Base-by-base conservation (phyloP, 2,888 invertebrate species). In the Drosophila formosana region DNA sequence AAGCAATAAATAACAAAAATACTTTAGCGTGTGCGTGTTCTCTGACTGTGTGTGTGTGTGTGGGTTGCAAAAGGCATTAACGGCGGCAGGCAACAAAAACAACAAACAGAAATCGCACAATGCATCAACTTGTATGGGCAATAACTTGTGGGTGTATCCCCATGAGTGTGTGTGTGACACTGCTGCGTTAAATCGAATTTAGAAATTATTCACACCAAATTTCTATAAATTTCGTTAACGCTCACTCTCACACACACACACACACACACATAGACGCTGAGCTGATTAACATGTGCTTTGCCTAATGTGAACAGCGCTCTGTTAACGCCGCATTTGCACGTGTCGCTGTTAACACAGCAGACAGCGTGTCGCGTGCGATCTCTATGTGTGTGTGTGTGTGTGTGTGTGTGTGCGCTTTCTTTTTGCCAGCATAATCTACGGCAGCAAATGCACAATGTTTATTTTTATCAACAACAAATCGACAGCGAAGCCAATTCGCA, bases 1-100 rank as follows among this genome's bases (percentile, higher is more conserved):
- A 88, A 85, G 69, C 81, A 78, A 82, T 82, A 82, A 88, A 82
- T 85, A 85, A 79, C 65, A 74, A 75, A 56, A 80, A 55, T 82
- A 67, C 62, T 58, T 63, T 11, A 58, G 4, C 32, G 32, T 28
- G n/a, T 51, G 37, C 49, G 50, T 58, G 25, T 67, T 25, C n/a
- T 25, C 6, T 32, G 3, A 30, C 18, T 49, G 47, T 41, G n/a
- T 34, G 53, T 49, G 39, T 30, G 47, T 53, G 61, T 46, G 78
- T 75, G 84, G 81, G 84, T 55, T 81, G 80, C 62, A 85, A 82
- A 78, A 66, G 41, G 52, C 62, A 77, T 62, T 46, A 58, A 41
- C 47, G 41, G 47, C 13, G 4, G 18, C 41, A 51, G 25, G 25
- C 13, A 46, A 18, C 30, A 64, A 39, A 34, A 58, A 60, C 30